Conservation (phyloP, 2,888 invertebrate genomes). For the Brachyptera putata region DNA sequence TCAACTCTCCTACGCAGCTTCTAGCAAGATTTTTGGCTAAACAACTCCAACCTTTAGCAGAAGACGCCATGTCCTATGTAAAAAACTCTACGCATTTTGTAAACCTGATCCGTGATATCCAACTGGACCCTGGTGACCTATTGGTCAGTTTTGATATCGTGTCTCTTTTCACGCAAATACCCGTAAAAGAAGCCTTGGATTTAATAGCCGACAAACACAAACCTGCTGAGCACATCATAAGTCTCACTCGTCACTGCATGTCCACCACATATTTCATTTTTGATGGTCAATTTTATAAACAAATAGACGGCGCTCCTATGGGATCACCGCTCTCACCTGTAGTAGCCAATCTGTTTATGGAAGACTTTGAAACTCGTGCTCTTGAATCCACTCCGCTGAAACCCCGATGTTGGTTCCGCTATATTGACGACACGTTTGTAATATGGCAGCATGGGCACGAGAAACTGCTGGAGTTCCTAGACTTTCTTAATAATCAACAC, state of each 20-base stretch:
- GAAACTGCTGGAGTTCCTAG: constrained; percentile 28
- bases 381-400: constrained; percentile 18
- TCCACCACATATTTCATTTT: background rate
- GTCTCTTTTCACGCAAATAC: background rate
- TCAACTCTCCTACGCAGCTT: too few relatives aligned
- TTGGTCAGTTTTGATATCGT: background rate
- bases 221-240: too few relatives aligned
- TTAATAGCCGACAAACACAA: background rate
- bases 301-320: constrained; percentile 32
- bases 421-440: constrained; percentile 33
- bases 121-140: background rate
- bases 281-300: constrained; percentile 18
- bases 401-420: constrained; percentile 27
- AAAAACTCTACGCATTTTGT: background rate
- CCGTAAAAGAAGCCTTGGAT: background rate
- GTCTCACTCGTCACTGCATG: background rate
- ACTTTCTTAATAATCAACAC: constrained; percentile 27
- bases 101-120: background rate
- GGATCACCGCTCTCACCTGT: constrained; percentile 32
- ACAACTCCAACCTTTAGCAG: too few relatives aligned
- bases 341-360: constrained; percentile 32
- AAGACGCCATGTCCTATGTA: background rate
- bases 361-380: constrained; percentile 29
- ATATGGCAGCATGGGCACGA: constrained; percentile 34
- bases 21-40: too few relatives aligned